phyloP scores from a whole-genome alignment of 1,140 invertebrate species.

The Cydia fagiglandana region DNA sequence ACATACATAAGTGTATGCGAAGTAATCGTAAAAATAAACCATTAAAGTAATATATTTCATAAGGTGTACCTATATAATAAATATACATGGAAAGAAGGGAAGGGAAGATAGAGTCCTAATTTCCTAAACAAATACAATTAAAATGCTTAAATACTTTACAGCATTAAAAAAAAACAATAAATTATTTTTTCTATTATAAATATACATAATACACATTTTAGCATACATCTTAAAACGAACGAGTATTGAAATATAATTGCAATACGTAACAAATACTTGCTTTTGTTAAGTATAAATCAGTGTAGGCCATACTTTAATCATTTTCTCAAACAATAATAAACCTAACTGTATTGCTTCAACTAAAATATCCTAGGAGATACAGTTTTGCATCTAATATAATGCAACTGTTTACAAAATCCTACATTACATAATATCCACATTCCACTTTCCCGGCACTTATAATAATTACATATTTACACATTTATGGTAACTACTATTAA shows the following conservation, averaged over 20 bases:
- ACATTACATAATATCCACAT: slow-evolving; percentile 49
- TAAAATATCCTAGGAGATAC: slow-evolving; percentile 3
- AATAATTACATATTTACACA: slow-evolving; percentile 37
- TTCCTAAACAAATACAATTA: background rate
- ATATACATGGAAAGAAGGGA: too few relatives aligned
- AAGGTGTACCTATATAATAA: too few relatives aligned
- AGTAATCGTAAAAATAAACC: background rate
- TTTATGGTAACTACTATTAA: slow-evolving; percentile 33
- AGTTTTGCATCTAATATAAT: slow-evolving; percentile 7
- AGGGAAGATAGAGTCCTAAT: background rate
- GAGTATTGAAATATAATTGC: background rate
- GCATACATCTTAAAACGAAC: background rate
- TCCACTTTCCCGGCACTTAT: slow-evolving; percentile 73
- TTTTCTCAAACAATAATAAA: background rate
- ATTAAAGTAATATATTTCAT: too few relatives aligned
- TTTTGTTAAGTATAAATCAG: background rate
- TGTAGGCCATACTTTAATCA: background rate
- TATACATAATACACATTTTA: background rate
- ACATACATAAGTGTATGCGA: too few relatives aligned
- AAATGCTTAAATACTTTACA: too few relatives aligned
- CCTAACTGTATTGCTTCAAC: slow-evolving; percentile 7
- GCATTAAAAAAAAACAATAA: background rate
- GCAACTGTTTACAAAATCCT: slow-evolving; percentile 33
- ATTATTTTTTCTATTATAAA: background rate
- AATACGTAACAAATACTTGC: background rate